Evolutionary conservation across 2,888 invertebrate species (phyloP).

Genomic region (Schizaphis graminum): DNA sequence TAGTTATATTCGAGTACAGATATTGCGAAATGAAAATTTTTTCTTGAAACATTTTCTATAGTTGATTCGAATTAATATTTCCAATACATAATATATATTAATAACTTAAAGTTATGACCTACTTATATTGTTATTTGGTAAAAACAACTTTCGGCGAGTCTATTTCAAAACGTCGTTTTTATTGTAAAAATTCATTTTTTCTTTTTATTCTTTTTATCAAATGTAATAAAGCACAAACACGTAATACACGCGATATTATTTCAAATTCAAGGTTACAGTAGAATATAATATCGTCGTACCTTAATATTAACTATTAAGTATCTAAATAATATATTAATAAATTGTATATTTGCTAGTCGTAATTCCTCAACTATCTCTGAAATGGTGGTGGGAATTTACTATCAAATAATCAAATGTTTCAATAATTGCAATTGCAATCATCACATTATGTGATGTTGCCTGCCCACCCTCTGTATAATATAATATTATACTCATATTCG

Average conservation of each 20-base stretch:
- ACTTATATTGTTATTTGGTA: not conserved
- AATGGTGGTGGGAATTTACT: not conserved
- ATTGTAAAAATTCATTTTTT: not conserved
- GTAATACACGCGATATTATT: not conserved
- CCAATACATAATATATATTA: not conserved
- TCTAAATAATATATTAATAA: not conserved
- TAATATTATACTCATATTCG: not conserved
- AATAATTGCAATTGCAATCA: not conserved
- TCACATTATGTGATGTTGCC: not conserved
- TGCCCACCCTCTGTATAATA: not conserved
- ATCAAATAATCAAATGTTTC: not conserved
- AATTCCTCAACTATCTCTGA: not conserved
- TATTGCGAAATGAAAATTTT: not conserved
- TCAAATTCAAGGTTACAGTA: not conserved
- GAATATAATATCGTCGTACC: not conserved
- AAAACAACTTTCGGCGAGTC: not conserved
- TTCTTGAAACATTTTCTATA: not conserved
- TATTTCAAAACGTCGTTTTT: not conserved
- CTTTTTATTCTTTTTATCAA: not conserved
- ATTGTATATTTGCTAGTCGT: not conserved
- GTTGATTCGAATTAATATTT: not conserved
- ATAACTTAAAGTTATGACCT: not conserved
- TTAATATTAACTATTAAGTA: not conserved
- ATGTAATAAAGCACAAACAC: not conserved
- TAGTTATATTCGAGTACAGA: not conserved